phyloP scores from a whole-genome alignment of 2,797 vertebrate genomes.

The Parotocinclus haroldoi region DNA sequence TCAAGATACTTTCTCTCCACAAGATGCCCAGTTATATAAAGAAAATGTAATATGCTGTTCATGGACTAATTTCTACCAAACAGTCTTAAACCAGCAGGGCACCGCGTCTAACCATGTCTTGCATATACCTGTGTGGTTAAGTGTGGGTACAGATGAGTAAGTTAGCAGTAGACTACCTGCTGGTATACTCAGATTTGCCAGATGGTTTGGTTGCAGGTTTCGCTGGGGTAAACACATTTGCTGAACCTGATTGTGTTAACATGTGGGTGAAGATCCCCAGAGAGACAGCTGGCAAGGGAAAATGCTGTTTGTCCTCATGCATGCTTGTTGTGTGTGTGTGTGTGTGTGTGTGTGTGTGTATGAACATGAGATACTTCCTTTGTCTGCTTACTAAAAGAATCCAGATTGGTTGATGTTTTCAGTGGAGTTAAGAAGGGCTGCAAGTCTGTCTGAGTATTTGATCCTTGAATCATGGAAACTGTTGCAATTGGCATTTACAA shows the following conservation, averaged over 20 bases:
- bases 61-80: background rate
- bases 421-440: background rate
- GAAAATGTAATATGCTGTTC: background rate
- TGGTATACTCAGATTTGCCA: conserved; percentile 48
- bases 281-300: conserved; percentile 53
- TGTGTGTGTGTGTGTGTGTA: background rate
- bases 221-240: conserved; percentile 62
- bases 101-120: background rate
- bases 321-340: conserved; percentile 5
- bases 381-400: conserved; percentile 30
- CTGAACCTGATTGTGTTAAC: conserved; percentile 59
- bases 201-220: conserved; percentile 56
- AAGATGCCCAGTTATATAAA: background rate
- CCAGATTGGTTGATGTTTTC: conserved; percentile 11
- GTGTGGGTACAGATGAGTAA: conserved; percentile 53
- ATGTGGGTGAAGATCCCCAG: conserved; percentile 47
- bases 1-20: background rate
- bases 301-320: conserved; percentile 48
- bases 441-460: too few relatives aligned
- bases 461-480: too few relatives aligned
- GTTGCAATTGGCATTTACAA: too few relatives aligned
- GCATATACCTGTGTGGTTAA: conserved; percentile 25
- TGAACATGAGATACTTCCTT: conserved; percentile 18
- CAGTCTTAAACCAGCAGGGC: background rate
- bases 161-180: conserved; percentile 54